These are phyloP conservation scores for Linepithema humile DNA, from an alignment of 1,140 invertebrate genomes.

Conservation along the genomic window DNA sequence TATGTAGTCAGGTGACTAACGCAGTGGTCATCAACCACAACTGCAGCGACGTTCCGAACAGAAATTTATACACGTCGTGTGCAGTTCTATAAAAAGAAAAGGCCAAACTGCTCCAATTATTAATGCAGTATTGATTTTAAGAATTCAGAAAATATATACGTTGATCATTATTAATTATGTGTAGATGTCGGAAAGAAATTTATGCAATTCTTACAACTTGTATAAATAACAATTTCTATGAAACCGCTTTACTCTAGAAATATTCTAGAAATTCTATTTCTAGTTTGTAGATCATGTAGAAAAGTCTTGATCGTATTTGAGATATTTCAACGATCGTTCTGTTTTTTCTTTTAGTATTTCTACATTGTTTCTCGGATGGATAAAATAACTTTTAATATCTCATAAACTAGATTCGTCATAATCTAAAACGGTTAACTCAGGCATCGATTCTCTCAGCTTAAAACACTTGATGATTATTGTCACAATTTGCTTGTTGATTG, in stretches of 20 bases:
- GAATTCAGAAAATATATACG: neutral
- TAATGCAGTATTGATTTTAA: neutral
- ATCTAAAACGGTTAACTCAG: neutral
- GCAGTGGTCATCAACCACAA: neutral
- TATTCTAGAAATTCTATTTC: neutral
- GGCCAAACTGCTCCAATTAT: neutral
- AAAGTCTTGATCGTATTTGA: neutral
- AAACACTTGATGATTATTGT: neutral
- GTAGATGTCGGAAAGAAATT: neutral
- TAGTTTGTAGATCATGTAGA: neutral
- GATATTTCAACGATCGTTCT: neutral
- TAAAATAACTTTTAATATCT: conserved; percentile 4
- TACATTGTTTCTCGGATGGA: neutral
- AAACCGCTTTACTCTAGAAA: neutral
- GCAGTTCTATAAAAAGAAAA: neutral
- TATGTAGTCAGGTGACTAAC: conserved; percentile 33
- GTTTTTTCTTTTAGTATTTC: neutral
- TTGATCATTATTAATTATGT: neutral
- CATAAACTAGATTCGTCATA: neutral
- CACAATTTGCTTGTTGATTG: too few relatives aligned
- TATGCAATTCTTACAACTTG: neutral
- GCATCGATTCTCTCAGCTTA: neutral
- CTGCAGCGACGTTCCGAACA: neutral
- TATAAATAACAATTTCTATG: neutral
- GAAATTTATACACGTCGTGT: neutral